Evolutionary conservation across 1,140 invertebrate genomes (phyloP).

Genomic region (Belonocnema kinseyi): DNA sequence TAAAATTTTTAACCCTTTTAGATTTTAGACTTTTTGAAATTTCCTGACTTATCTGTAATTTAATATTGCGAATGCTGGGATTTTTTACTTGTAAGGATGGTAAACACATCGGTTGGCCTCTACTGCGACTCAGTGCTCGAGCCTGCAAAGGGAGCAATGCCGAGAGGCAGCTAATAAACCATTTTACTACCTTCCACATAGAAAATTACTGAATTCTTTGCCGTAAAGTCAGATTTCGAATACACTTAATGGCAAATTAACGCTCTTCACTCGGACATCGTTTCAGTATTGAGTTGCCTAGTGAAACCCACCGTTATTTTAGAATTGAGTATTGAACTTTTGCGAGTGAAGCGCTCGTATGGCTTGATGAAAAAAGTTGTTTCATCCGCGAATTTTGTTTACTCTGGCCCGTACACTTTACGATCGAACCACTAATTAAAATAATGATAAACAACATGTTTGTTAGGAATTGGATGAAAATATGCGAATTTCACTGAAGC

Average conservation of each 20-base stretch:
- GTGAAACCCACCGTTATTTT: neutral
- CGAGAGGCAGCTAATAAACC: constrained; percentile 26
- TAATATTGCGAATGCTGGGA: too few species aligned
- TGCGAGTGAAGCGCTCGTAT: neutral
- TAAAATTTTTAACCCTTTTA: too few species aligned
- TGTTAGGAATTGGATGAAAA: too few species aligned
- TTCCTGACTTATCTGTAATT: too few species aligned
- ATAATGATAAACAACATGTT: neutral
- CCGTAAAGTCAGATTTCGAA: constrained; percentile 38
- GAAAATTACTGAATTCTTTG: constrained; percentile 6
- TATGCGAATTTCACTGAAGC: too few species aligned
- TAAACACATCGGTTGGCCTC: neutral
- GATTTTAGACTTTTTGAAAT: too few species aligned
- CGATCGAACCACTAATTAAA: constrained; percentile 2
- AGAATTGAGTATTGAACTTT: neutral
- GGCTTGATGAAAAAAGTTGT: constrained; percentile 21
- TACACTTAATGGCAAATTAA: constrained; percentile 48
- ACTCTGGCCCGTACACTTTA: neutral
- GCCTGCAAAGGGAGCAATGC: neutral
- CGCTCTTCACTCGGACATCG: constrained; percentile 25
- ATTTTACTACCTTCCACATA: neutral
- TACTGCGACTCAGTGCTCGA: neutral
- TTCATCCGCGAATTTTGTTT: constrained; percentile 4
- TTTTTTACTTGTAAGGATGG: too few species aligned
- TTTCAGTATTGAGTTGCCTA: neutral